phyloP scores from a whole-genome alignment of 2,888 invertebrate species.

The Perizoma flavofasciatum region DNA sequence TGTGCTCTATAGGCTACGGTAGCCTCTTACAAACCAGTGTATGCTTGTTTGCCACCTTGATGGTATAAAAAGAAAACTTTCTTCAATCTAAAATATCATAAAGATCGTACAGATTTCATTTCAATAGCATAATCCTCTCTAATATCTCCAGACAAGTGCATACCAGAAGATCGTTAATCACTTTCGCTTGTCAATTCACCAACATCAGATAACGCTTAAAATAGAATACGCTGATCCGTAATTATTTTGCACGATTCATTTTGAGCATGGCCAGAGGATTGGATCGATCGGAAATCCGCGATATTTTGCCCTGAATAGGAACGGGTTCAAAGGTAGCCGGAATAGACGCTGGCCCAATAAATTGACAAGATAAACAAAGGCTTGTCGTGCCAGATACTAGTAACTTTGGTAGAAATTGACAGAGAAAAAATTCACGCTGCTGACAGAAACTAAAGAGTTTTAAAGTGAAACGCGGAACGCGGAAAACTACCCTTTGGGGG shows the following conservation, averaged over 20 bases:
- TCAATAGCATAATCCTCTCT: conserved; percentile 13
- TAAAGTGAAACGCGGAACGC: too few relatives aligned
- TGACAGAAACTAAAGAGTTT: too few relatives aligned
- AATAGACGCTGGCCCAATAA: conserved; percentile 22
- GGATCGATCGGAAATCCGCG: conserved; percentile 3
- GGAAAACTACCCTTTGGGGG: too few relatives aligned
- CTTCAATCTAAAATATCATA: not conserved
- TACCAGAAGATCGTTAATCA: conserved; percentile 16
- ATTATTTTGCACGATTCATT: conserved; percentile 7
- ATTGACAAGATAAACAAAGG: conserved; percentile 14
- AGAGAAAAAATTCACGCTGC: too few relatives aligned
- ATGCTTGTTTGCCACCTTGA: too few relatives aligned
- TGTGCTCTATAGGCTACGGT: too few relatives aligned
- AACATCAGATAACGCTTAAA: conserved; percentile 2
- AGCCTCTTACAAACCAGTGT: too few relatives aligned
- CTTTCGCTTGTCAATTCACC: conserved; percentile 13
- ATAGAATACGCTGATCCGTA: conserved; percentile 1
- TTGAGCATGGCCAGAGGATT: conserved; percentile 5
- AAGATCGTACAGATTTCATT: conserved; percentile 1
- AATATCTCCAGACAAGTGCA: conserved; percentile 8
- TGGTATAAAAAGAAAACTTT: too few relatives aligned
- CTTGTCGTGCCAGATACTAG: not conserved
- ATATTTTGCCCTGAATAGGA: conserved; percentile 16
- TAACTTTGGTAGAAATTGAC: not conserved
- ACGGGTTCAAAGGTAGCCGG: conserved; percentile 12